Percentiles rank a stretch among this genome's conserved stretches.
These are phyloP conservation scores for Apodemus speciosus DNA, from an alignment of 2,113 vertebrate species.

Conservation along the genomic window DNA sequence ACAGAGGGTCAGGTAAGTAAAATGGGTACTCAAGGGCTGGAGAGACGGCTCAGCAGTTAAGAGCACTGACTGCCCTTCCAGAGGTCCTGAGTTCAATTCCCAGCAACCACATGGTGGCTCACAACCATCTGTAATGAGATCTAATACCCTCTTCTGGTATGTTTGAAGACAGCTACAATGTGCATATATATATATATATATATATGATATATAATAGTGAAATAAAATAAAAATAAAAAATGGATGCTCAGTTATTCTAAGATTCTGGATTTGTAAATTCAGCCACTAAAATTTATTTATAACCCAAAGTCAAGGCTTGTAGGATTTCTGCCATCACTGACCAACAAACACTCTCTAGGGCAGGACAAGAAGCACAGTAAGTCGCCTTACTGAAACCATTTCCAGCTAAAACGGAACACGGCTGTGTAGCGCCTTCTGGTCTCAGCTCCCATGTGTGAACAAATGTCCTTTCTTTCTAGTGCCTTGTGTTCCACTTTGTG, in stretches of 20 bases:
- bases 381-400: not conserved
- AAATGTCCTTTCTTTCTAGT: not conserved
- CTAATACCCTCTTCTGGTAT: too few relatives aligned
- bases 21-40: not conserved
- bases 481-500: not conserved
- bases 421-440: not conserved
- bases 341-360: not conserved
- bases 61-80: too few relatives aligned
- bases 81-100: too few relatives aligned
- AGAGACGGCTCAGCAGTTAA: too few relatives aligned
- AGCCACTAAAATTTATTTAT: conserved; percentile 14
- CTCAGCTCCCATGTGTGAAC: not conserved
- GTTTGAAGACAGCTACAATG: too few relatives aligned
- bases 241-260: not conserved
- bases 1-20: conserved; percentile 21
- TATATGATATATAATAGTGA: too few relatives aligned
- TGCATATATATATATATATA: too few relatives aligned
- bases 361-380: not conserved
- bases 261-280: not conserved
- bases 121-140: too few relatives aligned
- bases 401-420: not conserved
- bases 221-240: not conserved
- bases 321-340: not conserved
- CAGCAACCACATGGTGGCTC: too few relatives aligned
- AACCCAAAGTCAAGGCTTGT: conserved; percentile 26